Evolutionary conservation across 2,797 vertebrate species (phyloP).

Genomic region (Rhyacichthys aspro): DNA sequence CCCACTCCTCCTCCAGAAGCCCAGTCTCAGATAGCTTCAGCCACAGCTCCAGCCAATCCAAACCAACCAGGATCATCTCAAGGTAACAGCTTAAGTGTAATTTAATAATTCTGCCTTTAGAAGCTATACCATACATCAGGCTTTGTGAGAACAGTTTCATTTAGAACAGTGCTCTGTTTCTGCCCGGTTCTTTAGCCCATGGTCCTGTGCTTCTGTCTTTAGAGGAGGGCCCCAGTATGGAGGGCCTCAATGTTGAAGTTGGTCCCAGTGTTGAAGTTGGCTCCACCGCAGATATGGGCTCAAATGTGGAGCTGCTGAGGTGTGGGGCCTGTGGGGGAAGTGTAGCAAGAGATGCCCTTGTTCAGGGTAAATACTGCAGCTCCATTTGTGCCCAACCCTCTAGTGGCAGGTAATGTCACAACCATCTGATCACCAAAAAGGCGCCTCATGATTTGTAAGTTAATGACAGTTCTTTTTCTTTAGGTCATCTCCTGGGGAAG

Average conservation of each 20-base stretch:
- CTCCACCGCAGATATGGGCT: slow-evolving; percentile 36
- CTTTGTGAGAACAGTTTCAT: background rate
- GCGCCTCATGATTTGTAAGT: background rate
- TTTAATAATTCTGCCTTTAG: too few relatives aligned
- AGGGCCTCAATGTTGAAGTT: slow-evolving; percentile 65
- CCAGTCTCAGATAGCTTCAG: slow-evolving; percentile 57
- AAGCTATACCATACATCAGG: background rate
- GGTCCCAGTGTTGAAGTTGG: slow-evolving; percentile 71
- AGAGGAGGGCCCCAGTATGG: slow-evolving; percentile 69
- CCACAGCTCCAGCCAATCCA: slow-evolving; percentile 43
- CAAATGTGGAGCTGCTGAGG: slow-evolving; percentile 62
- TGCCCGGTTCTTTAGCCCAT: slow-evolving; percentile 48
- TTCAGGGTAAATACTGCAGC: slow-evolving; percentile 83
- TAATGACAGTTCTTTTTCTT: background rate
- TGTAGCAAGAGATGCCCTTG: slow-evolving; percentile 74
- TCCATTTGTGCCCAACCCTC: slow-evolving; percentile 78
- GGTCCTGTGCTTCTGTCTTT: slow-evolving; percentile 62
- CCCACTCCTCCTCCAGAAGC: slow-evolving; percentile 78
- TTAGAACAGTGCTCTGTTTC: slow-evolving; percentile 20
- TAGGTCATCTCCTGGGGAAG: slow-evolving; percentile 79
- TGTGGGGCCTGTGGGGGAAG: slow-evolving; percentile 73
- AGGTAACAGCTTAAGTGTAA: slow-evolving; percentile 51
- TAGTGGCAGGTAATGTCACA: slow-evolving; percentile 78
- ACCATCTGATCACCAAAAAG: background rate
- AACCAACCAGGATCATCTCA: slow-evolving; percentile 56